Percentiles rank a stretch among this genome's conserved stretches.
phyloP scores from a whole-genome alignment of 2,888 invertebrate genomes.

The Pachydiplax longipennis region DNA sequence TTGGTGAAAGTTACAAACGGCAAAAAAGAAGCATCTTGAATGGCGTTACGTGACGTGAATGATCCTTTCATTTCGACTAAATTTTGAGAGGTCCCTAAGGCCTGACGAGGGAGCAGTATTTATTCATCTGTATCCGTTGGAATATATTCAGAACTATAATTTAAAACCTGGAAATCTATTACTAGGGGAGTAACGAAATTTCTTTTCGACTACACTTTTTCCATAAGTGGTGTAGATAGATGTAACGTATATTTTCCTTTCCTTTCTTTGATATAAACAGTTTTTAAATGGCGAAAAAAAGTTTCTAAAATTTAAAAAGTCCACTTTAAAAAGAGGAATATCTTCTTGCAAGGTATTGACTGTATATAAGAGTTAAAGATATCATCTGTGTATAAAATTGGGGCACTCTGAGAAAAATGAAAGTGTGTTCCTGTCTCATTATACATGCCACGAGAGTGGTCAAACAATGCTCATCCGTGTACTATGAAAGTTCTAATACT shows the following conservation, averaged over 20 bases:
- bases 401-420: conserved; percentile 18
- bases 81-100: conserved; percentile 33
- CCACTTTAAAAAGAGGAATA: conserved; percentile 32
- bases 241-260: conserved; percentile 42
- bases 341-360: conserved; percentile 32
- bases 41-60: conserved; percentile 1
- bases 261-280: conserved; percentile 43
- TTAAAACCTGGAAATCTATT: conserved; percentile 10
- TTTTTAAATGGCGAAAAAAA: conserved; percentile 34
- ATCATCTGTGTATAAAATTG: conserved; percentile 29
- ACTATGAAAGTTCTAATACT: conserved; percentile 5
- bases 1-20: not conserved
- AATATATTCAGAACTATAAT: not conserved
- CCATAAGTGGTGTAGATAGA: conserved; percentile 43
- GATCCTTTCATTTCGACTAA: conserved; percentile 42
- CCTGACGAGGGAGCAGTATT: conserved; percentile 38
- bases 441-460: conserved; percentile 16
- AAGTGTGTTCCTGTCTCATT: conserved; percentile 8
- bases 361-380: conserved; percentile 39
- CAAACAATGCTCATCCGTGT: conserved; percentile 33
- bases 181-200: conserved; percentile 11
- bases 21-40: not conserved
- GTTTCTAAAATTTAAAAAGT: conserved; percentile 43
- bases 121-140: conserved; percentile 32
- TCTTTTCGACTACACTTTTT: conserved; percentile 37